These are phyloP conservation scores for Dynastes hyllus DNA, from an alignment of 2,888 invertebrate genomes.

Conservation along the genomic window DNA sequence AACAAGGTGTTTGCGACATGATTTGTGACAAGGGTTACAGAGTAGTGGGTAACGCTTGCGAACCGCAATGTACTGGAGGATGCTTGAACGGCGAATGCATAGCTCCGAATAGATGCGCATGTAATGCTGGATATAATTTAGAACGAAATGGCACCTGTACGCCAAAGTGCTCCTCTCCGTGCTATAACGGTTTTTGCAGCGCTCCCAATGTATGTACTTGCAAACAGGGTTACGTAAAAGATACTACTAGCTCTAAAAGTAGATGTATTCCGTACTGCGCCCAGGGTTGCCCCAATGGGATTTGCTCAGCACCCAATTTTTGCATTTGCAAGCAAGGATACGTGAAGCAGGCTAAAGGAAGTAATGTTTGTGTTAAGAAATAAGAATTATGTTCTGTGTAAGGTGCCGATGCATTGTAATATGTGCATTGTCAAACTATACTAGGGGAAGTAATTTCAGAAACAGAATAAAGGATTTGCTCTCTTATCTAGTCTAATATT, in stretches of 20 bases:
- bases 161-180: constrained; percentile 69
- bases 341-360: constrained; percentile 78
- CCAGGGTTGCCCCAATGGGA: constrained; percentile 82
- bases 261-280: constrained; percentile 76
- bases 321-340: constrained; percentile 84
- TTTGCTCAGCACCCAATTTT: constrained; percentile 82
- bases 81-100: constrained; percentile 74
- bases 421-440: background rate
- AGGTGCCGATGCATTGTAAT: background rate
- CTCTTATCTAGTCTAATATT: no score
- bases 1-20: constrained; percentile 65
- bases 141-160: constrained; percentile 61
- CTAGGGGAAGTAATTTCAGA: no score
- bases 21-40: constrained; percentile 70
- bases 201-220: constrained; percentile 75
- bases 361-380: constrained; percentile 76
- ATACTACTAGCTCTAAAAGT: constrained; percentile 63
- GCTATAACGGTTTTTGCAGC: constrained; percentile 72
- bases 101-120: constrained; percentile 75
- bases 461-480: no score
- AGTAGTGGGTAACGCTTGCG: constrained; percentile 62
- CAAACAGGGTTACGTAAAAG: constrained; percentile 69
- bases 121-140: constrained; percentile 69
- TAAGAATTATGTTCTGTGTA: background rate
- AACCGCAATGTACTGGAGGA: constrained; percentile 68